A percentile compares a stretch with the other conserved stretches of the same genome.
Conservation (phyloP, 2,113 vertebrate species). For the western clawed frog (Xenopus tropicalis) region UCB_Xtro_10.0 CM004444.2:1086001-1086500, state of each 20-base stretch:
- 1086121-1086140: background rate
- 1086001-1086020: background rate
- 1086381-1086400: too few relatives aligned
- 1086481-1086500: background rate
- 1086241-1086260: too few relatives aligned
- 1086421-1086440: too few relatives aligned
- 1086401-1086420: too few relatives aligned
- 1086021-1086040: background rate
- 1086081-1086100: background rate
- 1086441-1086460: too few relatives aligned
- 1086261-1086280: background rate
- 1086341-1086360: too few relatives aligned
- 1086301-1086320: too few relatives aligned
- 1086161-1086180: background rate
- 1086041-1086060: background rate
- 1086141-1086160: background rate
- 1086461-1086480: too few relatives aligned
- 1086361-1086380: too few relatives aligned
- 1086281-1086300: background rate
- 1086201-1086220: background rate
- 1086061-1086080: background rate
- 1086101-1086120: background rate
- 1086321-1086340: too few relatives aligned
- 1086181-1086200: background rate
- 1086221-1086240: background rate